Percentiles rank a stretch among this genome's conserved stretches.
phyloP scores from a whole-genome alignment of 1,140 invertebrate species.

The Leptinotarsa defecta region DNA sequence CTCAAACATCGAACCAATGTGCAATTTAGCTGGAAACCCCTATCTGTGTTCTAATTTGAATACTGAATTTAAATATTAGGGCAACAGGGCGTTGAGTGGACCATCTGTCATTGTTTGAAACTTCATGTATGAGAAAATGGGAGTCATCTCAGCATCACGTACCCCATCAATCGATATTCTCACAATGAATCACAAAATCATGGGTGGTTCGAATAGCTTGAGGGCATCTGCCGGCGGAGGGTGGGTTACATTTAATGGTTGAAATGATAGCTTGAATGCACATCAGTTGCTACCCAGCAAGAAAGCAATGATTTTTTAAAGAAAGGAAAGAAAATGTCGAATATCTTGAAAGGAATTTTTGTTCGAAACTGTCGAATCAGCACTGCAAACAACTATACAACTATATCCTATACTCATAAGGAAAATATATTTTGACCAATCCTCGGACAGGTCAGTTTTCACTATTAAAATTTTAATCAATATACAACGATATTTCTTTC shows the following conservation, averaged over 20 bases:
- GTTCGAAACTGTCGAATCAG: too few relatives aligned
- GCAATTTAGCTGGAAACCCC: not conserved
- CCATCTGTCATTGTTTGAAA: conserved; percentile 3
- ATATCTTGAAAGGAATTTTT: too few relatives aligned
- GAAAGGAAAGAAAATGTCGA: too few relatives aligned
- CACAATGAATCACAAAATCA: not conserved
- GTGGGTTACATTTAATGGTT: conserved; percentile 2
- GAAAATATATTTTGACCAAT: too few relatives aligned
- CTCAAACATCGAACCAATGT: not conserved
- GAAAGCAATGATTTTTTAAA: too few relatives aligned
- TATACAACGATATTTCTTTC: too few relatives aligned
- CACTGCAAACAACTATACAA: too few relatives aligned
- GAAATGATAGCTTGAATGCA: not conserved
- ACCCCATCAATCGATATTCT: conserved; percentile 1
- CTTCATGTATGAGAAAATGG: not conserved
- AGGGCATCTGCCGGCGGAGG: not conserved
- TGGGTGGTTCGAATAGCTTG: conserved; percentile 3
- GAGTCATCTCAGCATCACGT: not conserved
- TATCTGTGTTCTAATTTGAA: not conserved
- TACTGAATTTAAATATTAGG: not conserved
- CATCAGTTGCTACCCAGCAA: too few relatives aligned
- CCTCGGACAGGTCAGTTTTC: too few relatives aligned
- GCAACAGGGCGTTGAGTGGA: conserved; percentile 4
- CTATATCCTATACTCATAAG: too few relatives aligned
- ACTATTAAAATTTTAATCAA: too few relatives aligned